These are phyloP conservation scores for Eulacestoma nigropectus DNA, from an alignment of 2,113 vertebrate genomes.

Conservation along the genomic window DNA sequence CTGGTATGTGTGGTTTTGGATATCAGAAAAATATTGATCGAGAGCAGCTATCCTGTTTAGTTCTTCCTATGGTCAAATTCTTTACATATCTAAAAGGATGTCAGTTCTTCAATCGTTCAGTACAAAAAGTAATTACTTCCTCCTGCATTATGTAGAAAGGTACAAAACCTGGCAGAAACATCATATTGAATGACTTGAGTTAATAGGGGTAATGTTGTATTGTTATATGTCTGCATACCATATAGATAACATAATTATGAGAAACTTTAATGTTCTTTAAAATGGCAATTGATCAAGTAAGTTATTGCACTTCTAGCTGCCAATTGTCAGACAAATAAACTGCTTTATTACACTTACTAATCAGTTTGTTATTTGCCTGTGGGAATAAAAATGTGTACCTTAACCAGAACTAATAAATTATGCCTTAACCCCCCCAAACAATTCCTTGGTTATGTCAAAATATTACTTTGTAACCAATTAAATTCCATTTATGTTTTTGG, in stretches of 20 bases:
- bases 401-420: constrained; percentile 56
- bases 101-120: constrained; percentile 22
- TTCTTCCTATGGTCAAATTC: constrained; percentile 7
- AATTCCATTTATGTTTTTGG: constrained; percentile 59
- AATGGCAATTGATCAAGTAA: constrained; percentile 64
- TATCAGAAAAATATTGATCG: background rate
- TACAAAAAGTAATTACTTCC: constrained; percentile 61
- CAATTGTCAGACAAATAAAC: constrained; percentile 58
- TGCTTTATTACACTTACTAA: constrained; percentile 63
- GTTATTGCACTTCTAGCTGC: constrained; percentile 29
- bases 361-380: constrained; percentile 66
- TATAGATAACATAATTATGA: constrained; percentile 48
- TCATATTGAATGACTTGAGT: constrained; percentile 36
- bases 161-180: constrained; percentile 51
- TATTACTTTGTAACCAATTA: constrained; percentile 66
- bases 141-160: constrained; percentile 44
- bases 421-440: constrained; percentile 22
- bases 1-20: background rate
- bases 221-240: constrained; percentile 55
- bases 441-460: constrained; percentile 41
- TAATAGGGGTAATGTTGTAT: background rate
- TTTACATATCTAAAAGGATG: background rate
- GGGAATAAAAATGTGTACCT: constrained; percentile 42
- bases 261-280: constrained; percentile 47
- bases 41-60: background rate